These are phyloP conservation scores for Gonioctena quinquepunctata DNA, from an alignment of 1,140 invertebrate species.

Conservation along the genomic window DNA sequence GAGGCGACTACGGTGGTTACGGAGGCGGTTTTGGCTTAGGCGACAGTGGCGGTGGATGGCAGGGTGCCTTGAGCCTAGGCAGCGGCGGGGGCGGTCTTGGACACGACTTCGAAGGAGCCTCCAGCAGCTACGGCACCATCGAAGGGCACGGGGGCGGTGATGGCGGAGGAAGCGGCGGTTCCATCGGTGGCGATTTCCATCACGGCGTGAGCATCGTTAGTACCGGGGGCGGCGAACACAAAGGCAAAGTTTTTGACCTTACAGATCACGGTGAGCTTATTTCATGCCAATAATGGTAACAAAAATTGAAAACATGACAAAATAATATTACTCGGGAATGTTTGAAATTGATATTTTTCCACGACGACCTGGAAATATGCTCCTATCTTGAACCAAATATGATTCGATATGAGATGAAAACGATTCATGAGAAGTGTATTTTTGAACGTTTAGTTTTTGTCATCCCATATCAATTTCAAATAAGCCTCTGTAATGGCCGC, in stretches of 20 bases:
- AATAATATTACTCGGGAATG: no score
- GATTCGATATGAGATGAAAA: no score
- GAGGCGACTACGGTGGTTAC: background rate
- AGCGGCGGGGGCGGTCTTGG: conserved; percentile 21
- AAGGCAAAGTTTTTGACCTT: conserved; percentile 37
- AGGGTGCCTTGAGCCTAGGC: conserved; percentile 1
- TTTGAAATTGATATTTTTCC: no score
- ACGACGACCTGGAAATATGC: no score
- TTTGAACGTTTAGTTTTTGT: no score
- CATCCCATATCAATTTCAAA: no score
- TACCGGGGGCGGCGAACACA: conserved; percentile 20
- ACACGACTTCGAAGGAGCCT: conserved; percentile 13
- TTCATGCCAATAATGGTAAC: no score
- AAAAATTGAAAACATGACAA: no score
- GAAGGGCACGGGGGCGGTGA: conserved; percentile 14
- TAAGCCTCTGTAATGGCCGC: no score
- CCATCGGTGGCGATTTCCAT: conserved; percentile 35
- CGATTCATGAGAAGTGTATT: no score
- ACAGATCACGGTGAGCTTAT: conserved; percentile 37
- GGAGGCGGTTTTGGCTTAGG: background rate
- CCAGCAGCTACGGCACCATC: conserved; percentile 27
- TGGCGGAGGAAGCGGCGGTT: conserved; percentile 25
- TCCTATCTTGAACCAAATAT: no score
- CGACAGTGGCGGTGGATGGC: background rate
- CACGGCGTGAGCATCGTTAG: conserved; percentile 39